Conservation (phyloP, 2,888 invertebrate species). For the Tetragonisca angustula region DNA sequence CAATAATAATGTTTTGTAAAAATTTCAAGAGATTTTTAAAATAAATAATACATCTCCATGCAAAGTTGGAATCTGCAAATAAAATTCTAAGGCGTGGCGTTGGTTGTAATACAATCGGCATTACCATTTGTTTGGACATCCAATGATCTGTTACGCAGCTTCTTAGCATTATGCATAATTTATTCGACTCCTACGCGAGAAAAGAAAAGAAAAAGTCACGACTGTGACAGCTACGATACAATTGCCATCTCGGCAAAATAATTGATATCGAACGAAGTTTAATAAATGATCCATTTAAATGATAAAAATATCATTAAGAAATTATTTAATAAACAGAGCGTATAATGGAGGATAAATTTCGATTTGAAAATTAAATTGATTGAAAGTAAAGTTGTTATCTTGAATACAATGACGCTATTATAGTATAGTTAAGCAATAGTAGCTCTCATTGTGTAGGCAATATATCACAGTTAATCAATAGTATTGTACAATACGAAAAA, state of each 20-base stretch:
- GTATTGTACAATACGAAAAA: not conserved
- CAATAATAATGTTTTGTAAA: not conserved
- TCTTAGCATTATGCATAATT: slow-evolving; percentile 52
- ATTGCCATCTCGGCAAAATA: slow-evolving; percentile 14
- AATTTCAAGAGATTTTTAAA: not conserved
- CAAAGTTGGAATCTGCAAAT: slow-evolving; percentile 9
- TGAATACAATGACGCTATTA: not conserved
- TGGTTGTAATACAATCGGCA: slow-evolving; percentile 45
- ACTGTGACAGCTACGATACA: not conserved
- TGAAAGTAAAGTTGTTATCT: not conserved
- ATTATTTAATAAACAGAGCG: slow-evolving; percentile 14
- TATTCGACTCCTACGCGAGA: slow-evolving; percentile 38
- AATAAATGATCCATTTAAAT: slow-evolving; percentile 21
- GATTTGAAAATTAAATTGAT: no score
- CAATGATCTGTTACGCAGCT: slow-evolving; percentile 50
- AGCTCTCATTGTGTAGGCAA: not conserved
- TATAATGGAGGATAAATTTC: no score
- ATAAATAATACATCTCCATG: slow-evolving; percentile 16
- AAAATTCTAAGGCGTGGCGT: slow-evolving; percentile 51
- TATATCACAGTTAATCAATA: no score
- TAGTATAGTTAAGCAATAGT: not conserved
- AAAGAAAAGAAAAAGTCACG: not conserved
- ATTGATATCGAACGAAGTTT: slow-evolving; percentile 17
- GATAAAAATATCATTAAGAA: not conserved
- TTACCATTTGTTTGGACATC: slow-evolving; percentile 46